Base-by-base conservation (phyloP, 2,113 vertebrate species). In the Cairina moschata region DNA sequence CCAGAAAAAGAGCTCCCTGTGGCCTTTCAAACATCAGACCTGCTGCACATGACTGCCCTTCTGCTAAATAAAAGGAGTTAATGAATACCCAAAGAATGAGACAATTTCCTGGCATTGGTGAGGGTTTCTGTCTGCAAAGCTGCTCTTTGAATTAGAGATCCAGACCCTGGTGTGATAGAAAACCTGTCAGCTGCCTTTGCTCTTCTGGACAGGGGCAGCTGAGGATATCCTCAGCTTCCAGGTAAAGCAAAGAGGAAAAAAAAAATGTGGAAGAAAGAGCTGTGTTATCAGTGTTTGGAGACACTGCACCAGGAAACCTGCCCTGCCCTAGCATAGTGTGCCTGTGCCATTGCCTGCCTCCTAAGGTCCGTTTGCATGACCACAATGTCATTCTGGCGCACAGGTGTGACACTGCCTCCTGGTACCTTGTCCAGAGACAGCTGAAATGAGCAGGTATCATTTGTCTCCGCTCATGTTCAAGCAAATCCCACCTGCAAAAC, bases 241-340 rank as follows among this genome's bases (percentile, higher is more conserved):
- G 44, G 14, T 34, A 59, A 77, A 72, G 4, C 34, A 55, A 56
- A 52, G 29, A 18, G 55, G 7, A 44, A 84, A 36, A 67, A 32
- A 3, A 4, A 62, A 55, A 17, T n/a, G 8, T 20, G 16, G 23
- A n/a, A 38, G 34, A 42, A 83, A n/a, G 20, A 8, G 17, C 17
- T 36, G 4, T 40, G n/a, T 31, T 52, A 46, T 8, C 18, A 12
- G 17, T 44, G 1, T 14, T 9, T 25, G 60, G 50, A 62, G 48
- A 60, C 7, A 13, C 10, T 68, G 28, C 4, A 28, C 66, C 38
- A 72, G 36, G 36, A 50, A 88, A 55, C n/a, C 6, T 55, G 58
- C 29, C n/a, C 48, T 73, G 67, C 4, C 18, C 2, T 5, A 11
- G 17, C 52, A 10, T 0, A 1, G 20, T 34, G 48, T 28, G 46